Base-by-base conservation (phyloP, 2,888 invertebrate genomes). In the Campoplex capitator region DNA sequence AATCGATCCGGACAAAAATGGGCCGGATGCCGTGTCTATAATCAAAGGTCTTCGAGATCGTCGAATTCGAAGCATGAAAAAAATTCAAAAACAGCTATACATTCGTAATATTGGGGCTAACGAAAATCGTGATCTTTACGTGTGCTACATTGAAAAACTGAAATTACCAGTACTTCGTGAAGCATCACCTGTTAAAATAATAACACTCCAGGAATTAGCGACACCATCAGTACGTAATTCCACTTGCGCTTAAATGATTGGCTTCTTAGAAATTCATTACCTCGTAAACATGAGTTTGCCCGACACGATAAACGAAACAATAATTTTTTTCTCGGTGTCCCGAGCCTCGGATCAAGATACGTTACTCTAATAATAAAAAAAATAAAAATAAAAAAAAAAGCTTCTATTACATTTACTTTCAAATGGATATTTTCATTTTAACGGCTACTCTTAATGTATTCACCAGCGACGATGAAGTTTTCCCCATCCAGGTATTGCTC, bases 111-210 rank as follows among this genome's bases (percentile, higher is more conserved):
- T 67, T 23, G 51, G 68, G 7, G 35, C 68, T 3, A 13, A 23
- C 13, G 76, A 48, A 9, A 74, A 79, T 71, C 38, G 56, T 76
- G 70, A 83, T 18, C 28, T 74, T 13, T 79, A 76, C 65, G n/a
- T 83, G 54, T 79, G 74, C n/a, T 86, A 86, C 3, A 45, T 86
- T 11, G 86, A 86, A 67, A 83, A 86, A 80, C 28, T 86, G 28
- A 54, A 28, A 18, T 58, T 77, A 42, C 73, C 85, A 4, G n/a
- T 13, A 32, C 23, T 35, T 42, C 62, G 65, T 13, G 83, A 83
- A 38, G 16, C 54, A 9, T 65, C 67, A 13, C 75, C 86, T n/a
- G 56, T 79, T 54, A 54, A 71, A 76, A 76, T 78, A 62, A 75
- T 83, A 54, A 86, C 71, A 4, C 74, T 86, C 42, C 83, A 79